These are phyloP conservation scores for Drosophila eohydei DNA, from an alignment of 2,888 invertebrate species.

Conservation along the genomic window DNA sequence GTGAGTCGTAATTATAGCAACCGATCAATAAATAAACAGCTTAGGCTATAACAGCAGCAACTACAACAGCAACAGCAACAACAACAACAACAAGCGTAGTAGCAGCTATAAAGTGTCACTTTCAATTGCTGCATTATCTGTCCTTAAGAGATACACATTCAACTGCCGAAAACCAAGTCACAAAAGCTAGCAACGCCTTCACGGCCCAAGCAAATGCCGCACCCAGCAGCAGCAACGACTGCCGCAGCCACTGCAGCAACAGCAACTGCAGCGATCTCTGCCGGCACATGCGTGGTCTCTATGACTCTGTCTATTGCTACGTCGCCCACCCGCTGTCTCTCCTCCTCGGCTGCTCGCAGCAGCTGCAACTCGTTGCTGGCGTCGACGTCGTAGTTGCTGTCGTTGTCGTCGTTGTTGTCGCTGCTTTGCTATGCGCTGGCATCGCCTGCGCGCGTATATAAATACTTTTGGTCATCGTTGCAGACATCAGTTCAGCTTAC, in stretches of 20 bases:
- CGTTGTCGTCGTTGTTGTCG: slow-evolving; percentile 30
- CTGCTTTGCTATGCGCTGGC: slow-evolving; percentile 46
- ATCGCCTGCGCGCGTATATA: slow-evolving; percentile 83
- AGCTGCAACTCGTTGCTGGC: slow-evolving; percentile 56
- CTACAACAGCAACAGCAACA: slow-evolving; percentile 36
- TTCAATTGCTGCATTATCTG: slow-evolving; percentile 59
- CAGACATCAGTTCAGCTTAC: slow-evolving; percentile 84
- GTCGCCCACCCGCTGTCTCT: slow-evolving; percentile 15
- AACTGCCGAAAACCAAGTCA: slow-evolving; percentile 65
- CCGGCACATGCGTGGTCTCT: slow-evolving; percentile 62
- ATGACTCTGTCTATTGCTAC: slow-evolving; percentile 28
- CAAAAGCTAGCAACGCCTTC: slow-evolving; percentile 68
- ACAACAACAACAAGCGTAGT: slow-evolving; percentile 29
- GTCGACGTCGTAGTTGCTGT: slow-evolving; percentile 24
- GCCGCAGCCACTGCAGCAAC: slow-evolving; percentile 28
- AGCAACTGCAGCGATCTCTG: slow-evolving; percentile 24
- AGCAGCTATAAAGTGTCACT: slow-evolving; percentile 56
- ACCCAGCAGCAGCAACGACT: slow-evolving; percentile 54
- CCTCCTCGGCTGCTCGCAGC: slow-evolving; percentile 34
- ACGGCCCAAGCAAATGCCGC: slow-evolving; percentile 61
- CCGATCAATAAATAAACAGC: slow-evolving; percentile 77
- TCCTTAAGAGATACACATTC: slow-evolving; percentile 48
- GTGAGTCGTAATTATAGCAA: slow-evolving; percentile 62
- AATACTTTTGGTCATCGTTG: slow-evolving; percentile 85
- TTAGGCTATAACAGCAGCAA: slow-evolving; percentile 54